Evolutionary conservation across 1,140 invertebrate species (phyloP), one percentile per base, ranked within the genome.

Genomic region (Drosophila pandora): DNA sequence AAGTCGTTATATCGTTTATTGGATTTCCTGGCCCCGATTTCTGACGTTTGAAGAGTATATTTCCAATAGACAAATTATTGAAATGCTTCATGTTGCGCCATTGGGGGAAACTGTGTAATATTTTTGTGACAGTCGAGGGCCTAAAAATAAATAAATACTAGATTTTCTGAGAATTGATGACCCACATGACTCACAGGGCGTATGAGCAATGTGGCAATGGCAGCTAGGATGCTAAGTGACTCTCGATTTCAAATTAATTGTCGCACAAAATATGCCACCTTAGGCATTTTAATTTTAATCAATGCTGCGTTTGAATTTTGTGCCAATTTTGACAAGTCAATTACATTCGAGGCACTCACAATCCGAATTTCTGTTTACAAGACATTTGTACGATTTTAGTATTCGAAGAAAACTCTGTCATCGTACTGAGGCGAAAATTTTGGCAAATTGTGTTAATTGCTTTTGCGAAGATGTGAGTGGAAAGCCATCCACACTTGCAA

Each of bases 381-480:
- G 50, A 47, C 56, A 21, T 13, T 9, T 37, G 10, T 2, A 28
- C 53, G 53, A 12, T 13, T 21, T 47, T 34, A 28, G 25, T 28
- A 30, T 22, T 17, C 21, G 22, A 28, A 28, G 53, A 13, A 53
- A 52, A 41, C 45, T 48, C 22, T 75, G 49, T 59, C 63, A 50
- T 76, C 57, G 57, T 39, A n/a, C 41, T 41, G 50, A 17, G 45
- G 13, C 59, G 32, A 72, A 47, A 48, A 62, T 57, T 58, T 37
- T 43, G 17, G 43, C 30, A 54, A 57, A 63, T 17, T 59, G 65
- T 71, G 74, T 77, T 76, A 77, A 77, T 77, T 77, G 73, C 64
- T 77, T 77, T 58, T 63, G 32, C 17, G 49, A 25, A 28, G 10
- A 32, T 63, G 58, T 61, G 50, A 25, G 59, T 62, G 64, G 32